Conservation (phyloP, 2,113 vertebrate genomes). For the Sula dactylatra region DNA sequence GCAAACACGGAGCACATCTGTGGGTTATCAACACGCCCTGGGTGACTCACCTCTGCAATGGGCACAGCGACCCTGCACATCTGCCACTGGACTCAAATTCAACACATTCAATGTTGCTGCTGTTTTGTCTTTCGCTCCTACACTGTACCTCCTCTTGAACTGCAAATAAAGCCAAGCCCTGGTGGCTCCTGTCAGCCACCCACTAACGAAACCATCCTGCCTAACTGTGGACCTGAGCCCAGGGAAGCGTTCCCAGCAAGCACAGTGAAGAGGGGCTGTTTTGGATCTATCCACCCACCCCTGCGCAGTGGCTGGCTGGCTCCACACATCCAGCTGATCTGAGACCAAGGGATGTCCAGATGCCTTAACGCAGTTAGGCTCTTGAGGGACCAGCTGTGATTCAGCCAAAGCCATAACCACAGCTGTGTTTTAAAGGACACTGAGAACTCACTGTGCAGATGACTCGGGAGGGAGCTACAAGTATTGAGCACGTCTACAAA, state of each 20-base stretch:
- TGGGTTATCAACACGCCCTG: background rate
- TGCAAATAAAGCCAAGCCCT: background rate
- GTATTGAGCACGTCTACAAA: background rate
- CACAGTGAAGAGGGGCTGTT: background rate
- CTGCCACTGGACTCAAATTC: background rate
- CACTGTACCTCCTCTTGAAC: background rate
- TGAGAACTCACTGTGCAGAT: rapidly evolving
- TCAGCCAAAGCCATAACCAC: background rate
- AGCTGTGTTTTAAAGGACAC: background rate
- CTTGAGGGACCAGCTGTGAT: background rate
- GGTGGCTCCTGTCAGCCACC: background rate
- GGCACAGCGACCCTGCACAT: background rate
- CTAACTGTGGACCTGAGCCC: rapidly evolving
- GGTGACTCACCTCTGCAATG: background rate
- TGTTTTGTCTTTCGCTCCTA: background rate
- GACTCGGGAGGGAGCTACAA: background rate
- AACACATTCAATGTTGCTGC: background rate
- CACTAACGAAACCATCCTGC: background rate
- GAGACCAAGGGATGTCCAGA: background rate
- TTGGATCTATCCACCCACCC: background rate
- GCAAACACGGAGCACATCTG: background rate
- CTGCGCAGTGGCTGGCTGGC: rapidly evolving
- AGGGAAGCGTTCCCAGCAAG: background rate
- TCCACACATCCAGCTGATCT: background rate
- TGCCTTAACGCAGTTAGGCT: background rate